A percentile compares a stretch with the other conserved stretches of the same genome.
Evolutionary conservation across 2,888 invertebrate genomes (phyloP).

Genomic region (Pogonocherus hispidulus): DNA sequence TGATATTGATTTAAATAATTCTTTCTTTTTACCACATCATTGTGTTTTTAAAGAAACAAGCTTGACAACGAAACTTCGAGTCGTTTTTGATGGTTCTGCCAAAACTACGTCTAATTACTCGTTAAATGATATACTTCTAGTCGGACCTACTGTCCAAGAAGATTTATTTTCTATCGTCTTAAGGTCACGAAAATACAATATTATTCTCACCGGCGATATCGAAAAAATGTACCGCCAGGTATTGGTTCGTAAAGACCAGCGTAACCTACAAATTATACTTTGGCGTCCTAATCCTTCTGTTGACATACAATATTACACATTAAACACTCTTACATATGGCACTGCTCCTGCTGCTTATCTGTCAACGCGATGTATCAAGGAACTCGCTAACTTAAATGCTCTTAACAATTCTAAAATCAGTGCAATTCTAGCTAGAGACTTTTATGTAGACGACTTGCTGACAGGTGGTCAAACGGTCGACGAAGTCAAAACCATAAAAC

Average conservation of each 20-base stretch:
- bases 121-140: neutral
- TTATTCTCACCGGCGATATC: conserved; percentile 17
- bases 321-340: conserved; percentile 1
- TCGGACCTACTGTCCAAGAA: neutral
- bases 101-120: neutral
- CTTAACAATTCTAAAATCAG: neutral
- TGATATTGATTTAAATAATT: no score
- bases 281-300: conserved; percentile 16
- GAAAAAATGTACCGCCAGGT: conserved; percentile 34
- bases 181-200: neutral
- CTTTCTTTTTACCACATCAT: no score
- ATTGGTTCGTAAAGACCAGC: conserved; percentile 6
- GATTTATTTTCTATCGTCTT: neutral
- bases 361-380: neutral
- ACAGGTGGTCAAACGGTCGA: neutral
- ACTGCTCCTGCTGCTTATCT: neutral
- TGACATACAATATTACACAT: neutral
- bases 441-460: conserved; percentile 2
- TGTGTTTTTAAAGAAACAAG: no score
- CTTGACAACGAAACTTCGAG: no score
- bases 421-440: neutral
- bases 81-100: no score
- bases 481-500: neutral
- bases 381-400: neutral
- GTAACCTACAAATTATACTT: conserved; percentile 22